Percentiles rank a stretch among this genome's conserved stretches.
Conservation (phyloP, 2,797 vertebrate species). For the Onychomys torridus region DNA sequence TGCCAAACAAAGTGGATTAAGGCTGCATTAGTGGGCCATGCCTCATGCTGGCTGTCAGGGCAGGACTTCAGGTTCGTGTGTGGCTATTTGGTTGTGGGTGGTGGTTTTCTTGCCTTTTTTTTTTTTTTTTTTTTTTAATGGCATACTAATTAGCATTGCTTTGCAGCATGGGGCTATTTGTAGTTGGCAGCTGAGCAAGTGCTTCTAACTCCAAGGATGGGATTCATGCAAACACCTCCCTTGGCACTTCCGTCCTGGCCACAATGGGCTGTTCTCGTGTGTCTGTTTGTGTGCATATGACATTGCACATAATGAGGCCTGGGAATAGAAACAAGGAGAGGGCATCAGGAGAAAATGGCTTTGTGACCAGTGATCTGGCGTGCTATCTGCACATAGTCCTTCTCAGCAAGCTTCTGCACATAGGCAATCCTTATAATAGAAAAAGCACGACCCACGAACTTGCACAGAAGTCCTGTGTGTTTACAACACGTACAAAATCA, state of each 20-base stretch:
- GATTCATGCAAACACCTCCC: conserved; percentile 47
- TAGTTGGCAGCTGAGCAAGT: conserved; percentile 63
- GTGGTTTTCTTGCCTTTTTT: not conserved
- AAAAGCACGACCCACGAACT: not conserved
- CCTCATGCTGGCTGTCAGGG: conserved; percentile 78
- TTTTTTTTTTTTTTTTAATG: conserved; percentile 83
- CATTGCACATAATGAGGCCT: not conserved
- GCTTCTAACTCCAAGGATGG: conserved; percentile 54
- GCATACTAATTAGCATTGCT: conserved; percentile 82
- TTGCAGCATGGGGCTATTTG: conserved; percentile 66
- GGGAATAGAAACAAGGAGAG: not conserved
- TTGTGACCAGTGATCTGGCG: not conserved
- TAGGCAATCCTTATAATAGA: not conserved
- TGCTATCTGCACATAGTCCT: not conserved
- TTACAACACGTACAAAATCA: accelerated
- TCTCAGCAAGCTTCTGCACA: not conserved
- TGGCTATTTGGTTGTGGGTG: conserved; percentile 44
- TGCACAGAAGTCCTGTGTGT: not conserved
- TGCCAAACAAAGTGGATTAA: conserved; percentile 88
- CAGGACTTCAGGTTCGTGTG: not conserved
- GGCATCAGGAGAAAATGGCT: not conserved
- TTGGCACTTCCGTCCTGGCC: not conserved
- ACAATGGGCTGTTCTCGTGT: not conserved
- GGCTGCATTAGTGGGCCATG: conserved; percentile 85
- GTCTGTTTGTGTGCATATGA: not conserved